Base-by-base conservation (phyloP, 2,797 vertebrate genomes). In the Tokudaia tokunoshimensis region DNA sequence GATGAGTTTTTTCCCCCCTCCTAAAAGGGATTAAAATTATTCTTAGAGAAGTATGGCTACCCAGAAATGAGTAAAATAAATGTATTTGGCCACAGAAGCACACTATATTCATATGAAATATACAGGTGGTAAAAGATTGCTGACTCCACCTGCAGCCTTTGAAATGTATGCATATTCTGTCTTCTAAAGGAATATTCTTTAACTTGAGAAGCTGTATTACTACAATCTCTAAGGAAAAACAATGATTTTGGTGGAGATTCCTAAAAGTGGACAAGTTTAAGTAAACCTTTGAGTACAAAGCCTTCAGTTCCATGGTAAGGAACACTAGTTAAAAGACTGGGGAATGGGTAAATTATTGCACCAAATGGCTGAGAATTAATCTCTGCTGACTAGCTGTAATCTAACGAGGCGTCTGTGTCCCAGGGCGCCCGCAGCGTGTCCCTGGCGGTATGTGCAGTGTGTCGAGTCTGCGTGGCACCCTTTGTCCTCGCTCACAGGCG, bases 341-440 rank as follows among this genome's bases (percentile, higher is more conserved):
- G 98, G 98, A 99, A 99, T 98, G 98, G 98, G 98, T 98, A 98
- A 99, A 99, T 99, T 98, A 99, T 99, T 99, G 98, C 98, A 98
- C 98, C 99, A 99, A 99, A 99, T 99, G 98, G 98, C 98, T 98
- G 97, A 98, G 98, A 98, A 99, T 99, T 98, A 99, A 99, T 98
- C 98, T 99, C 98, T 98, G 98, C 98, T 99, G 98, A 98, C 98
- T 98, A 98, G 98, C 98, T 98, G 98, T 98, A 98, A 99, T 99
- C 99, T 98, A 99, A 98, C 98, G 98, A 99, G 99, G 98, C 99
- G 99, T 99, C 99, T 99, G 99, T 99, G 99, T 99, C 98, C 99
- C 98, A 98, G 99, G 99, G 99, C 99, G 99, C 98, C 99, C 98
- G 94, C 98, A 97, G 98, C 97, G 98, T 98, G 98, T 99, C 98